Conservation (phyloP, 2,797 vertebrate genomes). For the Streptopelia turtur region DNA sequence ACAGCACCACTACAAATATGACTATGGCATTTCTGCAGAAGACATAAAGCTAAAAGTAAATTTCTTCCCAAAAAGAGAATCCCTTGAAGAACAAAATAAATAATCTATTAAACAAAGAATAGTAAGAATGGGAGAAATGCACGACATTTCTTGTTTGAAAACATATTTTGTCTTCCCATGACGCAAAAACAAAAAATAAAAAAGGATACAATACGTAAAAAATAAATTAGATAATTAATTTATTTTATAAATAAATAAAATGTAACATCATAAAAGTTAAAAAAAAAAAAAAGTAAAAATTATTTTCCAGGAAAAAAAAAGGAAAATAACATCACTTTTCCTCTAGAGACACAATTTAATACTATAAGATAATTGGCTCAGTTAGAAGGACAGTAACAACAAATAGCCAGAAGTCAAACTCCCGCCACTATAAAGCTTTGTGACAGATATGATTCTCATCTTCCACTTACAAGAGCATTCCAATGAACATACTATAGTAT, state of each 20-base stretch:
- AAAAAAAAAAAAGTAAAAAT: not conserved
- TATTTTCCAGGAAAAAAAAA: not conserved
- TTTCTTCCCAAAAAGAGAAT: not conserved
- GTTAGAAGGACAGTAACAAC: not conserved
- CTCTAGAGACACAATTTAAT: not conserved
- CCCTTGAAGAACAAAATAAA: not conserved
- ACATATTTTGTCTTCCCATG: not conserved
- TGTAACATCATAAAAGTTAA: rapidly evolving
- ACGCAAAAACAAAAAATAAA: not conserved
- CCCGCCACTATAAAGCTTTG: not conserved
- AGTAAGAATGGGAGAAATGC: not conserved
- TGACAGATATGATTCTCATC: not conserved
- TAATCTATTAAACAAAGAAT: not conserved
- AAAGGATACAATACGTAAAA: not conserved
- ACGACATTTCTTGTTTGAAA: not conserved
- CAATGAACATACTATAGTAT: not conserved
- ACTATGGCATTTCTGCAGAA: not conserved
- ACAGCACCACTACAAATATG: not conserved
- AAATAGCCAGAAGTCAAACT: not conserved
- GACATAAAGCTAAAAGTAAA: not conserved
- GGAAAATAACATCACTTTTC: not conserved
- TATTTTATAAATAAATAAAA: not conserved
- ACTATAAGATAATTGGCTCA: not conserved
- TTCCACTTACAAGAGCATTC: not conserved
- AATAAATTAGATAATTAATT: not conserved